These are phyloP conservation scores for Drosophila anceps DNA, from an alignment of 2,888 invertebrate species.

Conservation along the genomic window DNA sequence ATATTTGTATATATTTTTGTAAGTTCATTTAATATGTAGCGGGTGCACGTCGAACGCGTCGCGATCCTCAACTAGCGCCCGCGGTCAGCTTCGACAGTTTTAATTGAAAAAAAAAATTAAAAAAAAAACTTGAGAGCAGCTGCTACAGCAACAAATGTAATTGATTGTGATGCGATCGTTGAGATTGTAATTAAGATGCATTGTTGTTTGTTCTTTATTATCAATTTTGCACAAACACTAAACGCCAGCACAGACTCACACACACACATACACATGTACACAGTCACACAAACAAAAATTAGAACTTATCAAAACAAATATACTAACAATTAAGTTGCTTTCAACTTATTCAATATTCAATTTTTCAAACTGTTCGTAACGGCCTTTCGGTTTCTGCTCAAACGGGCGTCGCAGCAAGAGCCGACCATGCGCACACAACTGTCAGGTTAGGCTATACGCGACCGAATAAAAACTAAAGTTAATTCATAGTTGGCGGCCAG, in stretches of 20 bases:
- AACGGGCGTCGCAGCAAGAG: conserved; percentile 32
- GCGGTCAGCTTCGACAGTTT: conserved; percentile 35
- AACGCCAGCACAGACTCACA: conserved; percentile 5
- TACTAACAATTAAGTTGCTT: conserved; percentile 38
- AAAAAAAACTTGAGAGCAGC: conserved; percentile 23
- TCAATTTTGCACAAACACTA: conserved; percentile 24
- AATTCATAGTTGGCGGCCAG: conserved; percentile 41
- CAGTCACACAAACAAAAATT: conserved; percentile 12
- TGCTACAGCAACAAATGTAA: conserved; percentile 25
- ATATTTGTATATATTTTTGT: conserved; percentile 24
- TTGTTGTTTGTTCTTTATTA: conserved; percentile 29
- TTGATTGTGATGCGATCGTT: conserved; percentile 49
- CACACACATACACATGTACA: conserved; percentile 13
- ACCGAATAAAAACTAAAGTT: conserved; percentile 33
- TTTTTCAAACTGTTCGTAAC: conserved; percentile 37
- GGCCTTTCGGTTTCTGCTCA: conserved; percentile 26
- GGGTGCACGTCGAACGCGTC: conserved; percentile 1
- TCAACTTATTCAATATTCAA: conserved; percentile 4
- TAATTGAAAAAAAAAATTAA: conserved; percentile 17
- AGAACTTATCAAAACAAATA: background rate
- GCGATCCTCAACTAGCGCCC: conserved; percentile 11
- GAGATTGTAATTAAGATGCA: conserved; percentile 49
- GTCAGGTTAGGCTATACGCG: conserved; percentile 36
- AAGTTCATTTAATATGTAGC: conserved; percentile 21
- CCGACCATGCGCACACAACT: conserved; percentile 48